Evolutionary conservation across 2,797 vertebrate species (phyloP), one percentile per base, ranked within the genome.

Genomic region (Euthynnus affinis): DNA sequence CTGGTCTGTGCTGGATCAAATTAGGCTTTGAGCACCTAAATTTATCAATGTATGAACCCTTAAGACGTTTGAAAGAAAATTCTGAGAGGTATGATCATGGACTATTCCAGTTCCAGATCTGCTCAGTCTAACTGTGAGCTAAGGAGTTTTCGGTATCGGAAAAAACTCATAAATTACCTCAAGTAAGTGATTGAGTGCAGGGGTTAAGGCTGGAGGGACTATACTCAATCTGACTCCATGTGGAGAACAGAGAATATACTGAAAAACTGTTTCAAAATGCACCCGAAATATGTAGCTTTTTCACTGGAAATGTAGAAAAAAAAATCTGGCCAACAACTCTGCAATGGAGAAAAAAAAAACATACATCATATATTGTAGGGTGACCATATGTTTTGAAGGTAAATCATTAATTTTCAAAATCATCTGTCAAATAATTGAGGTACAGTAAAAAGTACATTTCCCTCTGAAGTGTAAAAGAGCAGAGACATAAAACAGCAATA

Each of bases 1-100:
- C 42, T 37, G 56, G 71, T 73, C 89, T 90, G 85, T 48, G 74
- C 79, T 89, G 78, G 79, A 89, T 92, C 87, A 91, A 65, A 87
- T 86, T 78, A 71, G 12, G 9, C 56, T 68, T 46, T 27, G 72
- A 82, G 85, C 76, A 57, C 78, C 46, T 68, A 80, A 22, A 89
- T 90, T 89, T 77, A 89, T 92, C 88, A 89, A 62, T 27, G 64
- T 40, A 68, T 15, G 37, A 86, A 68, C 67, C 51, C 32, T 61
- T 32, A 32, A 63, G 58, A 78, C 63, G 3, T 81, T 77, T 83
- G 75, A 81, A 73, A 79, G 59, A 84, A 85, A 86, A 78, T 79
- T 78, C 42, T 20, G 44, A 73, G 57, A 71, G 63, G 73, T 76
- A 25, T 63, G 78, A 67, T 70, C 69, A 29, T 56, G 4, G 46